A percentile compares a stretch with the other conserved stretches of the same genome.
These are phyloP conservation scores for Solenopsis invicta DNA, from an alignment of 1,140 invertebrate genomes.

Conservation along the genomic window DNA sequence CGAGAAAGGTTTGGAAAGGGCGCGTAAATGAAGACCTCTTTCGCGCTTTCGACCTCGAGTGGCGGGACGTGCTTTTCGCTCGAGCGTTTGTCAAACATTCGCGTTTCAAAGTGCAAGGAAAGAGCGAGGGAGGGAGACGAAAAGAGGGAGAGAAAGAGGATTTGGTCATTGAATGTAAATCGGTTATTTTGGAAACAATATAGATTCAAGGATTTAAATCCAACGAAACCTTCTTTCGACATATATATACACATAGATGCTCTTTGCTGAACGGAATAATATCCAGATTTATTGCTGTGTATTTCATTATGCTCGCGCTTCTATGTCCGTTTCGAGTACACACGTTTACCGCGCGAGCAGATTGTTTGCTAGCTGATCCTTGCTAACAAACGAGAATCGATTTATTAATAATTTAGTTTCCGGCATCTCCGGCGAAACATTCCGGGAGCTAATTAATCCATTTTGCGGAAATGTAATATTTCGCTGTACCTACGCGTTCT, in stretches of 20 bases:
- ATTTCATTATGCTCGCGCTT: background rate
- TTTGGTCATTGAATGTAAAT: constrained; percentile 26
- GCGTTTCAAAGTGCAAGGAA: constrained; percentile 33
- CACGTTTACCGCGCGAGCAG: background rate
- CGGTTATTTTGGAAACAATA: constrained; percentile 24
- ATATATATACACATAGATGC: background rate
- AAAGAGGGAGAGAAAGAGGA: background rate
- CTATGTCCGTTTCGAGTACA: background rate
- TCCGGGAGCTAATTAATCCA: constrained; percentile 57
- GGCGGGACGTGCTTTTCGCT: constrained; percentile 40
- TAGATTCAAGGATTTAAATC: background rate
- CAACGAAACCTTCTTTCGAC: background rate
- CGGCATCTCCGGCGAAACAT: constrained; percentile 60
- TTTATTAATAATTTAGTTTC: constrained; percentile 64
- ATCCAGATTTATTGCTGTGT: background rate
- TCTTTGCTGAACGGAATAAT: background rate
- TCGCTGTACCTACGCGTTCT: constrained; percentile 25
- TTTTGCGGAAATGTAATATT: constrained; percentile 61
- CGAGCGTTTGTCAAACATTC: constrained; percentile 59
- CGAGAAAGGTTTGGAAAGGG: constrained; percentile 47
- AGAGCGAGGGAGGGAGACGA: background rate
- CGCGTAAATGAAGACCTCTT: constrained; percentile 49
- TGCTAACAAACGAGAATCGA: constrained; percentile 56
- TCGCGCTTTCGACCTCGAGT: constrained; percentile 40
- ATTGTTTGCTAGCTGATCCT: constrained; percentile 52